A percentile compares a stretch with the other conserved stretches of the same genome.
These are phyloP conservation scores for Indicator indicator DNA, from an alignment of 2,113 vertebrate species.

Conservation along the genomic window DNA sequence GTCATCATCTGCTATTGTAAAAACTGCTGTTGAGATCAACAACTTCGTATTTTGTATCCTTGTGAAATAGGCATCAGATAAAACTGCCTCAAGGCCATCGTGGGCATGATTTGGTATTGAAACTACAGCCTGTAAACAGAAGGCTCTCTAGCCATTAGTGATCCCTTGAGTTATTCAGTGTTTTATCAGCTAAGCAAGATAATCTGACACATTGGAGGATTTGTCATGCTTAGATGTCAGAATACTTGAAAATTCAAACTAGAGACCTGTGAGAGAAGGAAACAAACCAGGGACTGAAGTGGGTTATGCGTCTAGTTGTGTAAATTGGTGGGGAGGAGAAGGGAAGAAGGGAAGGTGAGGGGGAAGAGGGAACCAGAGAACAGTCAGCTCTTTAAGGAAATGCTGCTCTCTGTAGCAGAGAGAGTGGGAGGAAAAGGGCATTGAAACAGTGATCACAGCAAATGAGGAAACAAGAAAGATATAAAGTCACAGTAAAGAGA, in stretches of 20 bases:
- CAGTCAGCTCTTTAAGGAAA: neutral
- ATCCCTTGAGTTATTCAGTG: neutral
- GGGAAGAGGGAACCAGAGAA: neutral
- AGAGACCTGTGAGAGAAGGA: neutral
- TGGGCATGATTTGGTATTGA: neutral
- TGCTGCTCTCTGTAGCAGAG: neutral
- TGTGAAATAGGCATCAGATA: neutral
- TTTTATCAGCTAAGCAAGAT: neutral
- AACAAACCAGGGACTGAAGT: neutral
- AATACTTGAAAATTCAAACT: neutral
- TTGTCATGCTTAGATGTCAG: conserved; percentile 6
- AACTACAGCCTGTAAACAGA: conserved; percentile 6
- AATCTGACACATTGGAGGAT: neutral
- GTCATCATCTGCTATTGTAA: neutral
- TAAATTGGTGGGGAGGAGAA: neutral
- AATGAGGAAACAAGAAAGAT: neutral
- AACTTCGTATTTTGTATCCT: neutral
- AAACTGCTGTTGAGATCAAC: neutral
- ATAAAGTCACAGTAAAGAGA: neutral
- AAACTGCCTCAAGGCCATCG: neutral
- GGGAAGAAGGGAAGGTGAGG: rapidly evolving
- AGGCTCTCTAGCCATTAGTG: neutral
- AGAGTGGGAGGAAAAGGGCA: neutral
- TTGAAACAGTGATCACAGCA: neutral
- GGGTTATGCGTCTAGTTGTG: neutral